A percentile compares a stretch with the other conserved stretches of the same genome.
These are phyloP conservation scores for Ichneumoninae sp. DNA, from an alignment of 2,888 invertebrate species.

Conservation along the genomic window DNA sequence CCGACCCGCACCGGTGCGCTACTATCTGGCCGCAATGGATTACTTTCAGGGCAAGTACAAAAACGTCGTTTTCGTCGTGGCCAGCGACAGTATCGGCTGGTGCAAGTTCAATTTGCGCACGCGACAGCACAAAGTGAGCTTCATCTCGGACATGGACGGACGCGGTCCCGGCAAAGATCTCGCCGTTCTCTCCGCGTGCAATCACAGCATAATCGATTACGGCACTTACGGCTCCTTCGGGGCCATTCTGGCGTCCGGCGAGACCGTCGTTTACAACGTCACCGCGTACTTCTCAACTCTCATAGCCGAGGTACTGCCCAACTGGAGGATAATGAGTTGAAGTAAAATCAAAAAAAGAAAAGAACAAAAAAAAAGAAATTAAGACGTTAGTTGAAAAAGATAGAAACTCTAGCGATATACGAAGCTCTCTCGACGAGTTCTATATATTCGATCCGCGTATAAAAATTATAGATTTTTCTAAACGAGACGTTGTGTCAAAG, in stretches of 20 bases:
- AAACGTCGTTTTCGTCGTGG: conserved; percentile 82
- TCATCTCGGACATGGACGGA: conserved; percentile 79
- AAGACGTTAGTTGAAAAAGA: conserved; percentile 7
- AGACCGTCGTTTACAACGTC: conserved; percentile 83
- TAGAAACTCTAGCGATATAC: neutral
- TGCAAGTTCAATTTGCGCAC: conserved; percentile 82
- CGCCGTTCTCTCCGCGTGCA: conserved; percentile 83
- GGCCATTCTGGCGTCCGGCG: conserved; percentile 83
- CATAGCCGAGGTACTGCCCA: conserved; percentile 81
- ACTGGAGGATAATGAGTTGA: conserved; percentile 82
- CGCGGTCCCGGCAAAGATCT: conserved; percentile 82
- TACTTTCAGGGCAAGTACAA: conserved; percentile 81
- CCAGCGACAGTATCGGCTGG: conserved; percentile 84
- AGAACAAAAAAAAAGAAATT: conserved; percentile 29
- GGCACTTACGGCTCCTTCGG: conserved; percentile 84
- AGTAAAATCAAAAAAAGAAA: conserved; percentile 48
- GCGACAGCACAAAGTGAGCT: conserved; percentile 76
- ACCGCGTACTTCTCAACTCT: conserved; percentile 81
- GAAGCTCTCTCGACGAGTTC: conserved; percentile 6
- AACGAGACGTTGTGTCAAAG: conserved; percentile 24
- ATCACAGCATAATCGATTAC: conserved; percentile 85
- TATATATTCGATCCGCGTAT: conserved; percentile 37
- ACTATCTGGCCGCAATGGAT: conserved; percentile 83
- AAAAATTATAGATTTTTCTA: conserved; percentile 40
- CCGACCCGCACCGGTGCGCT: conserved; percentile 81